Evolutionary conservation across 1,140 invertebrate genomes (phyloP).

Genomic region (Philaenus spumarius): DNA sequence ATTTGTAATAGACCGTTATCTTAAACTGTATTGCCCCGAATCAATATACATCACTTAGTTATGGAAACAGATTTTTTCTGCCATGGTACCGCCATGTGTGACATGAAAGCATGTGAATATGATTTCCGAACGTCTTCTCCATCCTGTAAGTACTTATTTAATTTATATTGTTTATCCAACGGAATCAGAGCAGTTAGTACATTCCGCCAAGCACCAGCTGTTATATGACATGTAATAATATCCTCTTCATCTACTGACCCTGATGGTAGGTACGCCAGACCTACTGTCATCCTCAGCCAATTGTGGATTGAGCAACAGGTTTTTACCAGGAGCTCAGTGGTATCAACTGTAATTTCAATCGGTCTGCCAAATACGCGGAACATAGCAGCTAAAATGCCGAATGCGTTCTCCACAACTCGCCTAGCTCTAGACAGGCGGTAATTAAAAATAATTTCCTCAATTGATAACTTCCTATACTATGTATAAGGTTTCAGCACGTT

Average conservation of each 20-base stretch:
- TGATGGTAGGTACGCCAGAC: background rate
- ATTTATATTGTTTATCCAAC: background rate
- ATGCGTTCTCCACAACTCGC: slow-evolving; percentile 39
- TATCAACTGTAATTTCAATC: background rate
- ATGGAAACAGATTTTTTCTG: background rate
- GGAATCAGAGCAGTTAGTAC: background rate
- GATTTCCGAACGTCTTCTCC: background rate
- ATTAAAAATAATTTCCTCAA: slow-evolving; percentile 35
- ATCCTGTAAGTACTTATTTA: background rate
- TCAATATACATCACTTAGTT: too few relatives aligned
- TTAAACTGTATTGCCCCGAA: too few relatives aligned
- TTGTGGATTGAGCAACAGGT: slow-evolving; percentile 8
- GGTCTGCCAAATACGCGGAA: slow-evolving; percentile 28
- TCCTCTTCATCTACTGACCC: slow-evolving; percentile 1
- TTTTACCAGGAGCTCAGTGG: background rate
- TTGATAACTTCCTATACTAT: too few relatives aligned
- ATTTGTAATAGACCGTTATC: too few relatives aligned
- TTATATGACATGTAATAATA: background rate
- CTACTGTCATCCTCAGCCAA: slow-evolving; percentile 8
- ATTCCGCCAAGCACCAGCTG: background rate
- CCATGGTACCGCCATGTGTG: too few relatives aligned
- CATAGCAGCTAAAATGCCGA: slow-evolving; percentile 39
- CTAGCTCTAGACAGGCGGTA: slow-evolving; percentile 32
- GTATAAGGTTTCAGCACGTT: too few relatives aligned
- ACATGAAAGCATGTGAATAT: background rate